Evolutionary conservation across 2,113 vertebrate species (phyloP).

Genomic region (Oceanodroma tethys): DNA sequence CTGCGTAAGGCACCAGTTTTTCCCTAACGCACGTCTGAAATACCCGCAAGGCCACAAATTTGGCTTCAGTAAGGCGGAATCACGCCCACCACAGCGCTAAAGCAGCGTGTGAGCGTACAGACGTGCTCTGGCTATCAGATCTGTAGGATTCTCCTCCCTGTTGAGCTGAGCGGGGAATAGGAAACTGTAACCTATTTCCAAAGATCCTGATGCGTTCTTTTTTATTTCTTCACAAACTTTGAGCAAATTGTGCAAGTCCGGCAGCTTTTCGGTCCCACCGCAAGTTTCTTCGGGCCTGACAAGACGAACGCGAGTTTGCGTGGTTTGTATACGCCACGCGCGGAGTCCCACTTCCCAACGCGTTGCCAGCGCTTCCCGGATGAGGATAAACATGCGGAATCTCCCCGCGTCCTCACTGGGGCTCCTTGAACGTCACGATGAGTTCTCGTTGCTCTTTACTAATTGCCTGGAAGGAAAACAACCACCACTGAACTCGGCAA

Average conservation of each 20-base stretch:
- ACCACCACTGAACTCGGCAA: too few species aligned
- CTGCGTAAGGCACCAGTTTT: background rate
- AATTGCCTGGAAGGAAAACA: constrained; percentile 36
- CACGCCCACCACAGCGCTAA: background rate
- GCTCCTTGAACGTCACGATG: background rate
- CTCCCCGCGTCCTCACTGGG: background rate
- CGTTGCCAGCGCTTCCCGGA: rapidly evolving
- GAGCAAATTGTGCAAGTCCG: background rate
- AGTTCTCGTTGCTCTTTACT: constrained; percentile 58
- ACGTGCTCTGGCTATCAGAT: too few species aligned
- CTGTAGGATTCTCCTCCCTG: background rate
- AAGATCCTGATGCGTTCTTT: rapidly evolving
- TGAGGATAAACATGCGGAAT: rapidly evolving
- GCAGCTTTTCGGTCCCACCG: background rate
- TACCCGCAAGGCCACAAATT: background rate
- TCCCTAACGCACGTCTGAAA: rapidly evolving
- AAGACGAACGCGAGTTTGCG: rapidly evolving
- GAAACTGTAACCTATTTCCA: background rate
- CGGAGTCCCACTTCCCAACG: background rate
- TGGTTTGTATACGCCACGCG: rapidly evolving
- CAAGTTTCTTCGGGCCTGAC: too few species aligned
- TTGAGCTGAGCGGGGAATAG: background rate
- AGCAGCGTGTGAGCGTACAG: background rate
- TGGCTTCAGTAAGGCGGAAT: background rate
- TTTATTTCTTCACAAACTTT: background rate